Conservation (phyloP, 2,797 vertebrate genomes). For the Gobio occitaniae region DNA sequence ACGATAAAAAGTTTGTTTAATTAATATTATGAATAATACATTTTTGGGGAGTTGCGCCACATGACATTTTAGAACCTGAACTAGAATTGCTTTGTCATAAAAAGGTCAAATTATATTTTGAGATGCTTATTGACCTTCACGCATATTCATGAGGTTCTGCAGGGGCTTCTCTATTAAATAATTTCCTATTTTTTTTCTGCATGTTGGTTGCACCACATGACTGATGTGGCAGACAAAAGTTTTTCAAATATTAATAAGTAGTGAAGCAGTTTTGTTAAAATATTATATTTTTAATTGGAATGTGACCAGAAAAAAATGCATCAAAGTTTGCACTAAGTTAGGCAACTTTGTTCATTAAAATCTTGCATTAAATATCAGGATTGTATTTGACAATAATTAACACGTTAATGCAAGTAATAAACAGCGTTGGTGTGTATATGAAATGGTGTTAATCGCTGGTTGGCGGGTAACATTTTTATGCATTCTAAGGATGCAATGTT, state of each 20-base stretch:
- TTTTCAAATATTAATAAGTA: neutral
- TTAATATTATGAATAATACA: neutral
- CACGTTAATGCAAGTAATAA: no score
- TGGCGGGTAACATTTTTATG: no score
- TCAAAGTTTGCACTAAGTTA: neutral
- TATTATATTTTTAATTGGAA: neutral
- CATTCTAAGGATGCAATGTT: no score
- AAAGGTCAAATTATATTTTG: neutral
- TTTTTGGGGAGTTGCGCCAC: neutral
- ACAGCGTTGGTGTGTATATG: no score
- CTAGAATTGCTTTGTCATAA: neutral
- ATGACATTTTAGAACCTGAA: neutral
- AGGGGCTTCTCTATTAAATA: neutral
- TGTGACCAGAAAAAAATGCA: neutral
- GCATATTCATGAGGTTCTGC: neutral
- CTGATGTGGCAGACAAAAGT: neutral
- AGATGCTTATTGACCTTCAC: neutral
- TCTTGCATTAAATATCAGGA: no score
- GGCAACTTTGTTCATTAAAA: neutral
- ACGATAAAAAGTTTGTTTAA: neutral
- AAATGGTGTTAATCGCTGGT: no score
- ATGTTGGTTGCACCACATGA: slow-evolving; percentile 7
- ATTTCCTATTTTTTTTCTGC: neutral
- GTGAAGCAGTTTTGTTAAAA: neutral
- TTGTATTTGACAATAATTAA: no score